Conservation (phyloP, 2,888 invertebrate genomes). For the Eilema sororculum region DNA sequence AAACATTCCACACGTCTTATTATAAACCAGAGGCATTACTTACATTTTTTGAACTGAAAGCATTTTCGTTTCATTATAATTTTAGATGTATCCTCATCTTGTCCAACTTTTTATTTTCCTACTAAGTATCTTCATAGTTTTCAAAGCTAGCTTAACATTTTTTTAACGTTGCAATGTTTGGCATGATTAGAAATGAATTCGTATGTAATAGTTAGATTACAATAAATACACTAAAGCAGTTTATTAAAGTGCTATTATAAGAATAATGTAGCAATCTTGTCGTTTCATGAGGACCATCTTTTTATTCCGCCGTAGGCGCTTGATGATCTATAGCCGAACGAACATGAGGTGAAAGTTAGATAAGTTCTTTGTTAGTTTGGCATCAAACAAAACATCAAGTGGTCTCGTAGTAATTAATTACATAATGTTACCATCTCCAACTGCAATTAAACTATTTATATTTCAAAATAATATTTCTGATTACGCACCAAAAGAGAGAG, state of each 20-base stretch:
- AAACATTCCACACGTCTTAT: slow-evolving; percentile 71
- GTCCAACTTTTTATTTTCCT: slow-evolving; percentile 43
- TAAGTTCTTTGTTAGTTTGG: slow-evolving; percentile 39
- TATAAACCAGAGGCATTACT: slow-evolving; percentile 68
- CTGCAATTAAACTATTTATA: slow-evolving; percentile 35
- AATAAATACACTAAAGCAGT: slow-evolving; percentile 13
- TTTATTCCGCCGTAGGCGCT: slow-evolving; percentile 38
- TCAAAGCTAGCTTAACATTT: slow-evolving; percentile 32
- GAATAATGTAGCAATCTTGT: slow-evolving; percentile 16
- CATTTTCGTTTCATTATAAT: slow-evolving; percentile 69
- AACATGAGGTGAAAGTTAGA: slow-evolving; percentile 45
- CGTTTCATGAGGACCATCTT: slow-evolving; percentile 18
- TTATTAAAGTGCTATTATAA: slow-evolving; percentile 15
- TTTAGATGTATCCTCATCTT: slow-evolving; percentile 59
- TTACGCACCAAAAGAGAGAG: slow-evolving; percentile 12
- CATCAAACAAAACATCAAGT: slow-evolving; percentile 44
- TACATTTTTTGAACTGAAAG: slow-evolving; percentile 65
- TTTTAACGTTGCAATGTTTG: slow-evolving; percentile 34
- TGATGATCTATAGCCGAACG: slow-evolving; percentile 38
- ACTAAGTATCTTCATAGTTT: slow-evolving; percentile 33
- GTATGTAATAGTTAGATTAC: slow-evolving; percentile 21
- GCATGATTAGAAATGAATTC: slow-evolving; percentile 31
- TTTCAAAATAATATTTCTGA: slow-evolving; percentile 22
- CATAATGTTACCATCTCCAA: slow-evolving; percentile 31
- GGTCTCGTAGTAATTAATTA: slow-evolving; percentile 35